Conservation (phyloP, 2,113 vertebrate species). For the Bungarus multicinctus region DNA sequence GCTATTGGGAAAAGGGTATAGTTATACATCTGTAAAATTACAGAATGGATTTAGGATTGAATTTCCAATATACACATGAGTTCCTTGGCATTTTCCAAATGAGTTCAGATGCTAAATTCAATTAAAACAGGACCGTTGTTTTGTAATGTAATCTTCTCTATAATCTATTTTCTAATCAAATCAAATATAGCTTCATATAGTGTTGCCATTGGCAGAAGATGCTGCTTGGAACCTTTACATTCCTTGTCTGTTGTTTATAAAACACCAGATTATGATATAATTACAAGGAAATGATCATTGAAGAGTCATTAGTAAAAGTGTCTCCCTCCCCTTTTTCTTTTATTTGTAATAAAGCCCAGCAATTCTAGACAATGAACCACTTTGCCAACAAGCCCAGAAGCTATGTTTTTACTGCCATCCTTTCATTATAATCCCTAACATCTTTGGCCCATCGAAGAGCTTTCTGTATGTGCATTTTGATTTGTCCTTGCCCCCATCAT, state of each 20-base stretch:
- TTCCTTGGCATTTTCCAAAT: constrained; percentile 22
- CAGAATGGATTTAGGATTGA: neutral
- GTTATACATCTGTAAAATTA: neutral
- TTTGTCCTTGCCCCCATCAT: neutral
- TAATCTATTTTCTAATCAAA: constrained; percentile 31
- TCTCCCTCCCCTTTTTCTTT: neutral
- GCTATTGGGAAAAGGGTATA: neutral
- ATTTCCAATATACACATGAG: neutral
- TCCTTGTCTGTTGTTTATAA: constrained; percentile 4
- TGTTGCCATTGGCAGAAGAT: neutral
- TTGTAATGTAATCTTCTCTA: constrained; percentile 34
- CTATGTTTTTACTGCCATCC: neutral
- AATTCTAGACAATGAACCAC: neutral
- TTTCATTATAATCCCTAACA: neutral
- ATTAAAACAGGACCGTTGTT: constrained; percentile 23
- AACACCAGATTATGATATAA: constrained; percentile 4
- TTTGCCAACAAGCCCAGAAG: neutral
- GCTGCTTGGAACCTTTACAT: constrained; percentile 22
- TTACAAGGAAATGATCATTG: constrained; percentile 23
- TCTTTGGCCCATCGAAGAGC: neutral
- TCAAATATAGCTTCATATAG: constrained; percentile 35
- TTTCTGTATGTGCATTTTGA: neutral
- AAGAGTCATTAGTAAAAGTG: constrained; percentile 12
- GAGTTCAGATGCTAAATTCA: constrained; percentile 42
- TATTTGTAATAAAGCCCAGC: neutral